Evolutionary conservation across 1,140 invertebrate genomes (phyloP), one percentile per base, ranked within the genome.

Genomic region (Musca vetustissima): DNA sequence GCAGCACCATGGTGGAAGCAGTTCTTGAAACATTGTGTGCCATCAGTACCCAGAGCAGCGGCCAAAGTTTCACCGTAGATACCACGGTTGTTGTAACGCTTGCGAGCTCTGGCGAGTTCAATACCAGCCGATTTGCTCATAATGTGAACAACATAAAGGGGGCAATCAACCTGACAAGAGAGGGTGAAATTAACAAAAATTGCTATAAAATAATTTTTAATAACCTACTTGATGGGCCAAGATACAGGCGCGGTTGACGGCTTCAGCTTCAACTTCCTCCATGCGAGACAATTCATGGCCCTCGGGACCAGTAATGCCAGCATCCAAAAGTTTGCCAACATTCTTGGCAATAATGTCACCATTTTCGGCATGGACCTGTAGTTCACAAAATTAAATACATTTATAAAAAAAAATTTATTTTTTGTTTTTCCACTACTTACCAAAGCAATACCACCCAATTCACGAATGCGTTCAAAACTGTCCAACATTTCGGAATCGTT

Each of bases 241-340:
- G 64, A 93, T 90, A 79, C 96, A 97, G 14, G 97, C 97, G 76
- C 98, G 88, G 78, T 95, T 91, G 2, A 96, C 95, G 25, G 98
- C 98, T 85, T 99, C 98, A 4, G 93, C 95, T 83, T 99, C 98
- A 1, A 99, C 91, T 83, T 98, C 96, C 84, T 99, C 98, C 28
- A 97, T 95, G 19, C 97, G 87, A 15, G 95, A 96, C 77, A 98
- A 85, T 78, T 94, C 90, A 84, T 99, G 98, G 13, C 96, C 98
- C 84, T 99, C 97, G n/a, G 98, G 98, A 9, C 96, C 96, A 6
- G 90, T 96, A 8, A 99, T 88, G 17, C 98, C 98, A 47, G 89
- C 86, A 0, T 87, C 87, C 21, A 98, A 81, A 43, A 99, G 84
- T 79, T 93, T 93, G 79, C 92, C 89, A n/a, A 90, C 89, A 84